Conservation (phyloP, 2,888 invertebrate species). For the Ommatoiulus sabulosus region DNA sequence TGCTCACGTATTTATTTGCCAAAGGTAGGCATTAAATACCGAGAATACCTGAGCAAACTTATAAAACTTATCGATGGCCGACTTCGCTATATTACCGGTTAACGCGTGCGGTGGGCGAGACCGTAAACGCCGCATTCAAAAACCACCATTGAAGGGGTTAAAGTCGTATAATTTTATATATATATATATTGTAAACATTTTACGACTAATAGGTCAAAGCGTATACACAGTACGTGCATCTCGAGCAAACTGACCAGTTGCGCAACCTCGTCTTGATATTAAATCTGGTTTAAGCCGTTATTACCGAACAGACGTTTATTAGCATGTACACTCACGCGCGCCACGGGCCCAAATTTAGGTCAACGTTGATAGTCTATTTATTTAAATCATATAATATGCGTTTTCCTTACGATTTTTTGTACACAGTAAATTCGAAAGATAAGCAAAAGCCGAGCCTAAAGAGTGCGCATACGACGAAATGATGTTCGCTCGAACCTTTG, state of each 20-base stretch:
- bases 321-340: background rate
- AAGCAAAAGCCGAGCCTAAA: background rate
- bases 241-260: background rate
- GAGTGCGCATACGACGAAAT: background rate
- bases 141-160: constrained; percentile 32
- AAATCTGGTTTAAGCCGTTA: constrained; percentile 25
- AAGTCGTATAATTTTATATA: too few relatives aligned
- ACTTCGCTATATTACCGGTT: background rate
- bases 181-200: background rate
- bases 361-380: constrained; percentile 25
- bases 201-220: background rate
- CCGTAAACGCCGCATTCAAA: background rate
- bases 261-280: background rate
- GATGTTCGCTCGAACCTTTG: constrained; percentile 20
- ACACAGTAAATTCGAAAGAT: background rate
- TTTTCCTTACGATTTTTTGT: background rate
- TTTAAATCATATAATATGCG: background rate
- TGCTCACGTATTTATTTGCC: background rate
- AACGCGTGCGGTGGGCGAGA: background rate
- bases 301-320: background rate
- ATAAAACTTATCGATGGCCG: background rate
- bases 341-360: constrained; percentile 21
- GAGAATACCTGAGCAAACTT: background rate
- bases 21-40: background rate
- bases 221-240: background rate